Base-by-base conservation (phyloP, 2,888 invertebrate genomes). In the Chloroclystis v-ata region DNA sequence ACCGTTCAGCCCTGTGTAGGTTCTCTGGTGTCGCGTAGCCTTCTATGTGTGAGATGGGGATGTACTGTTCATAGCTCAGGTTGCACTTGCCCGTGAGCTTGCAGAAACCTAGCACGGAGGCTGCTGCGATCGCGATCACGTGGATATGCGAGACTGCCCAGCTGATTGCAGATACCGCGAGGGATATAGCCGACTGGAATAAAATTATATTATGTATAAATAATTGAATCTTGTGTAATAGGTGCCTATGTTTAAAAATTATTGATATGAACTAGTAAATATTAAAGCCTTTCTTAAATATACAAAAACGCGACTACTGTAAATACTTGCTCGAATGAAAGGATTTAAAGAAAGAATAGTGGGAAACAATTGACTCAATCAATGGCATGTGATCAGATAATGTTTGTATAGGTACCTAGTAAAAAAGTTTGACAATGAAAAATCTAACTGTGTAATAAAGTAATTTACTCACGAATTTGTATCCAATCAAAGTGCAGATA, bases 1-100 rank as follows among this genome's bases (percentile, higher is more conserved):
- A 75, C 6, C 75, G 66, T 2, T 90, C 84, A 0, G 89, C 87
- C 0, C 80, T 75, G 2, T 89, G 79, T 28, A 91, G 63, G 37
- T 78, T 79, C 37, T 90, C 90, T 4, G 89, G 85, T 0, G 89
- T 89, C 38, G 89, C 82, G 41, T 83, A 72, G 1, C 79, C 68
- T 9, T 84, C 69, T 24, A 90, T 75, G 11, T 89, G 59, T 0
- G 59, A 54, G 2, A 67, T 48, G 1, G 65, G 65, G 6, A 67
- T 47, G 35, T 55, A 55, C 5, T 56, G 45, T 9, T 68, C 62
- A 28, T 66, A 67, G 48, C 60, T 49, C 16, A 65, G 5, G 20
- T 51, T 54, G 43, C 68, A 74, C 29, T 60, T 62, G 37, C 61
- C 65, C 0, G 67, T 71, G 26, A 69, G 20, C 48, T 70, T 72